phyloP scores from a whole-genome alignment of 2,797 vertebrate genomes.

The Labroides dimidiatus region DNA sequence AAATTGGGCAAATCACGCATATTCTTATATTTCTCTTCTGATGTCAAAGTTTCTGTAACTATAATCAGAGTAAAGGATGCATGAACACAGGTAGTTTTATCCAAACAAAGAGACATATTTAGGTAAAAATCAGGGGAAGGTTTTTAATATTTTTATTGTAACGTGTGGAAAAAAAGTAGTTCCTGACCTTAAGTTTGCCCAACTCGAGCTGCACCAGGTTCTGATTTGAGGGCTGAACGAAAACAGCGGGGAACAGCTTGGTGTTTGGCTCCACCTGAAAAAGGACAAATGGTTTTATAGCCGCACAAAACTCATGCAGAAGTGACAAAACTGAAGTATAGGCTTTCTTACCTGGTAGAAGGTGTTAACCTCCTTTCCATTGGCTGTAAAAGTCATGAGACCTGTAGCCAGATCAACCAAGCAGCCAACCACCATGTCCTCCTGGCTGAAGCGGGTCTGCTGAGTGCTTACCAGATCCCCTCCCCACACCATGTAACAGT shows the following conservation, averaged over 20 bases:
- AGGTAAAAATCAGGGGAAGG: too few relatives aligned
- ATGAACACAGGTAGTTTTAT: too few relatives aligned
- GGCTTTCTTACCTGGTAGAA: constrained; percentile 89
- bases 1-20: too few relatives aligned
- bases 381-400: constrained; percentile 94
- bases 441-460: constrained; percentile 91
- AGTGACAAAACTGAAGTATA: too few relatives aligned
- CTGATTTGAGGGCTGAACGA: constrained; percentile 89
- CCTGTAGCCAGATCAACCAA: constrained; percentile 93
- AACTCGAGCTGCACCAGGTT: constrained; percentile 93
- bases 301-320: not conserved
- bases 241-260: constrained; percentile 94
- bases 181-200: constrained; percentile 92
- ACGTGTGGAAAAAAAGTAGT: not conserved
- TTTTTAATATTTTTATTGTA: not conserved
- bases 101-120: too few relatives aligned
- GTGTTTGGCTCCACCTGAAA: constrained; percentile 95
- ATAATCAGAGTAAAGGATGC: too few relatives aligned
- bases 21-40: too few relatives aligned
- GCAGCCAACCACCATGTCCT: constrained; percentile 93
- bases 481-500: constrained; percentile 98
- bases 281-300: constrained; percentile 15
- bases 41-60: too few relatives aligned
- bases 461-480: constrained; percentile 91
- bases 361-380: constrained; percentile 95